phyloP scores from a whole-genome alignment of 2,113 vertebrate species.

The Ptychochromis oligacanthus region DNA sequence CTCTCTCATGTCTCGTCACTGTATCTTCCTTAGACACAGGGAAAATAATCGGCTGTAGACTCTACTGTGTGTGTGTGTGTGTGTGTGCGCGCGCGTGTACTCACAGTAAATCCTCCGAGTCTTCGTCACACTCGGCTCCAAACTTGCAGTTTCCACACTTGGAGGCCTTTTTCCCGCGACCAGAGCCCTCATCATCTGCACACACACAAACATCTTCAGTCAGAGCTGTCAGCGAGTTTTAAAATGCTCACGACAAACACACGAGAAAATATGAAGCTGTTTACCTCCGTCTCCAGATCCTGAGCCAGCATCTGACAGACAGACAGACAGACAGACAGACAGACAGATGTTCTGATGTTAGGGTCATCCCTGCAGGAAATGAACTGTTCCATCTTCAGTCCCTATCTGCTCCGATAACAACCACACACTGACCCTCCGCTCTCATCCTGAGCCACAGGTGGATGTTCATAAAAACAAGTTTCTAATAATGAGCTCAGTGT shows the following conservation, averaged over 20 bases:
- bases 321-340: too few species aligned
- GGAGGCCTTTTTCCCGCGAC: slow-evolving; percentile 89
- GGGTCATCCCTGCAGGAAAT: neutral
- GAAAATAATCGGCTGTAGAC: too few species aligned
- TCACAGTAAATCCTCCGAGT: slow-evolving; percentile 94
- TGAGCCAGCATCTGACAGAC: slow-evolving; percentile 86
- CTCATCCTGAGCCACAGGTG: neutral
- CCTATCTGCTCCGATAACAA: too few species aligned
- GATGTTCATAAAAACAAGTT: neutral
- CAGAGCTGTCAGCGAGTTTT: accelerated
- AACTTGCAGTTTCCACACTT: slow-evolving; percentile 98
- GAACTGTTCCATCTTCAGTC: neutral
- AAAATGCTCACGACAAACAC: neutral
- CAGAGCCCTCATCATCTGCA: slow-evolving; percentile 94
- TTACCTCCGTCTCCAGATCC: slow-evolving; percentile 93
- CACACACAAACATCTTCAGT: slow-evolving; percentile 34
- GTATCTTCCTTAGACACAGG: too few species aligned
- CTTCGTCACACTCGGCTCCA: slow-evolving; percentile 97
- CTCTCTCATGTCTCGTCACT: too few species aligned
- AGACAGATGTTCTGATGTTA: slow-evolving; percentile 7
- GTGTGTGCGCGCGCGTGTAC: accelerated
- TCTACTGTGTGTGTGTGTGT: neutral
- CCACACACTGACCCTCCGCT: too few species aligned
- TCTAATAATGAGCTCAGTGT: neutral
- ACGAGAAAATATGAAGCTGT: accelerated